These are phyloP conservation scores for Iselma pallidipennis DNA, from an alignment of 2,888 invertebrate genomes.

Conservation along the genomic window DNA sequence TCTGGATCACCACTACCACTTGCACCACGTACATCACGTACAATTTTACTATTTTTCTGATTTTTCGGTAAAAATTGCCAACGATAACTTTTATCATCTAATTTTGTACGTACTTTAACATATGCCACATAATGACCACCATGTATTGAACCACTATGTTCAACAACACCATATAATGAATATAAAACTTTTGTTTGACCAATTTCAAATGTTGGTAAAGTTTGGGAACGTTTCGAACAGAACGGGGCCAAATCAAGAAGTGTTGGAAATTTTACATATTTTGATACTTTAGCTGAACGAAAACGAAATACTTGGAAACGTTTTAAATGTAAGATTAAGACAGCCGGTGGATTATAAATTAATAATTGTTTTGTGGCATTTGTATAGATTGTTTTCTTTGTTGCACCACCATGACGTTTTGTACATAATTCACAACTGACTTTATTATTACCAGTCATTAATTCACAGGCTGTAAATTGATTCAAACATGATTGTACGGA, in stretches of 20 bases:
- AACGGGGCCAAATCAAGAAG: conserved; percentile 88
- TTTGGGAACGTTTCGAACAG: conserved; percentile 70
- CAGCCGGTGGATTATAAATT: conserved; percentile 88
- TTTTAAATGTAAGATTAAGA: conserved; percentile 93
- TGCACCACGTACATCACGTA: conserved; percentile 54
- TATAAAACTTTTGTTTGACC: conserved; percentile 67
- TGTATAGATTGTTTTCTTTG: conserved; percentile 76
- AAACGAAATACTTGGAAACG: conserved; percentile 72
- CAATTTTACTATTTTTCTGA: conserved; percentile 47
- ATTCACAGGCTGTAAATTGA: conserved; percentile 89
- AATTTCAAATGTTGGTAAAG: conserved; percentile 58
- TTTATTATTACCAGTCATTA: conserved; percentile 89
- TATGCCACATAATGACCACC: conserved; percentile 94
- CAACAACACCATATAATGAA: conserved; percentile 92
- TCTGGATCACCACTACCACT: conserved; percentile 46
- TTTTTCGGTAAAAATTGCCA: conserved; percentile 72
- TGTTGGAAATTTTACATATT: conserved; percentile 85
- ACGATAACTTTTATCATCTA: conserved; percentile 66
- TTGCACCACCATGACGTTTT: conserved; percentile 67
- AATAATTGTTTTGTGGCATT: conserved; percentile 84
- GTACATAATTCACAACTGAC: conserved; percentile 93
- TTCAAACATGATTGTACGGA: conserved; percentile 88
- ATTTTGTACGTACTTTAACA: conserved; percentile 78
- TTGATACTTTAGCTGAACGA: conserved; percentile 80
- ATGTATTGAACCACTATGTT: conserved; percentile 89